Evolutionary conservation across 2,113 vertebrate species (phyloP).

Genomic region (Hypanus sabinus): DNA sequence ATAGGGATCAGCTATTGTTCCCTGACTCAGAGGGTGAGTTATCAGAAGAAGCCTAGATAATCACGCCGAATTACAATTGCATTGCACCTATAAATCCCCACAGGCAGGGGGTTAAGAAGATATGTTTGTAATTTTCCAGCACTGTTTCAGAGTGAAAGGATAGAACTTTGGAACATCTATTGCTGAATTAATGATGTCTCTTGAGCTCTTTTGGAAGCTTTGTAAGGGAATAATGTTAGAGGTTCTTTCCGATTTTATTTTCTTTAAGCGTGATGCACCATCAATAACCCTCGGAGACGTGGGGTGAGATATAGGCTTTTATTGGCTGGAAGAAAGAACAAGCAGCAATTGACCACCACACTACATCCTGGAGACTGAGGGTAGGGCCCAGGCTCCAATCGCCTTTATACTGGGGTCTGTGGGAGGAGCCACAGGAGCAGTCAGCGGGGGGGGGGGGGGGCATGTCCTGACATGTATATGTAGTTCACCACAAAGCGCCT

Average conservation of each 20-base stretch:
- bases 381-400: too few relatives aligned
- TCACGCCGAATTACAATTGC: not conserved
- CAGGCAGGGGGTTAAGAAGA: not conserved
- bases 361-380: too few relatives aligned
- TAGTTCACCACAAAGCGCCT: too few relatives aligned
- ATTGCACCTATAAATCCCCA: not conserved
- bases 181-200: not conserved
- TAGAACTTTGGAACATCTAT: not conserved
- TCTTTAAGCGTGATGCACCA: not conserved
- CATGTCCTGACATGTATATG: too few relatives aligned
- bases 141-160: not conserved
- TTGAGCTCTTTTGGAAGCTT: not conserved
- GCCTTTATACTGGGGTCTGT: too few relatives aligned
- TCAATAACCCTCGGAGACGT: too few relatives aligned
- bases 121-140: not conserved
- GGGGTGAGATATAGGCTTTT: too few relatives aligned
- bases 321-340: too few relatives aligned
- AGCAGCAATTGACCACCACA: too few relatives aligned
- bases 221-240: not conserved
- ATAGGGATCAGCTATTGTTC: not conserved
- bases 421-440: too few relatives aligned
- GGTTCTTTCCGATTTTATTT: not conserved
- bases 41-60: not conserved
- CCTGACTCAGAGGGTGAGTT: not conserved
- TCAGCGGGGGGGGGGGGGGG: too few relatives aligned